phyloP scores from a whole-genome alignment of 1,140 invertebrate genomes.

The Xylocopa sonorina region DNA sequence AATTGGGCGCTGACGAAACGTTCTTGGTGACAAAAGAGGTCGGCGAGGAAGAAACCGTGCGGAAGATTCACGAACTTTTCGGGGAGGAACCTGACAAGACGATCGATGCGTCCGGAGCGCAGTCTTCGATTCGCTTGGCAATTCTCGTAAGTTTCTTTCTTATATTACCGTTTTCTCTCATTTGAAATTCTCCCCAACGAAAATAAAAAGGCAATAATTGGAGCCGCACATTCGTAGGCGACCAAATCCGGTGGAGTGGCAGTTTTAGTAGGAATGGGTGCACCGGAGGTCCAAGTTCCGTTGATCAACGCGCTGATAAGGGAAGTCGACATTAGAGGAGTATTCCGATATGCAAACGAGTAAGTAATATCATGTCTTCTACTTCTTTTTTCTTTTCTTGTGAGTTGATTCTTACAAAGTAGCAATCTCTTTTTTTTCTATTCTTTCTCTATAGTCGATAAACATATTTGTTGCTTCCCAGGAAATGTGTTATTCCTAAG shows the following conservation, averaged over 20 bases:
- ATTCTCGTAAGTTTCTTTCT: conserved; percentile 85
- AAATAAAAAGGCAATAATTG: too few relatives aligned
- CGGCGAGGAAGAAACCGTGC: conserved; percentile 84
- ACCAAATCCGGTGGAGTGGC: conserved; percentile 92
- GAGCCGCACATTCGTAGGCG: conserved; percentile 82
- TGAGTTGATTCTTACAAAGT: too few relatives aligned
- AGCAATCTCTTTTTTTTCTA: too few relatives aligned
- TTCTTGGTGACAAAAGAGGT: conserved; percentile 84
- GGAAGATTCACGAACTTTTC: conserved; percentile 85
- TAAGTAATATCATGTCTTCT: conserved; percentile 77
- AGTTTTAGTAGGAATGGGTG: conserved; percentile 93
- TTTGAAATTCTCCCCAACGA: too few relatives aligned
- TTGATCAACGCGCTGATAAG: conserved; percentile 89
- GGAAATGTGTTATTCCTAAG: too few relatives aligned
- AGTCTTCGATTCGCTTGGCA: conserved; percentile 89
- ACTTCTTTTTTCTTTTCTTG: background rate
- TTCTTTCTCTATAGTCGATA: too few relatives aligned
- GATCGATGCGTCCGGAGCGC: conserved; percentile 94
- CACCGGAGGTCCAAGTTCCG: conserved; percentile 90
- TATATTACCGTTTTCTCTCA: too few relatives aligned
- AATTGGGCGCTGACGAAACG: conserved; percentile 90
- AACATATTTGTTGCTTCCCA: too few relatives aligned
- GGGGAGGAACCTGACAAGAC: conserved; percentile 88
- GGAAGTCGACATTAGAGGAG: conserved; percentile 95
- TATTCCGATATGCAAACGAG: conserved; percentile 96